Percentiles rank a stretch among this genome's conserved stretches.
Evolutionary conservation across 2,113 vertebrate species (phyloP).

Genomic region (Anser brachyrhynchus): DNA sequence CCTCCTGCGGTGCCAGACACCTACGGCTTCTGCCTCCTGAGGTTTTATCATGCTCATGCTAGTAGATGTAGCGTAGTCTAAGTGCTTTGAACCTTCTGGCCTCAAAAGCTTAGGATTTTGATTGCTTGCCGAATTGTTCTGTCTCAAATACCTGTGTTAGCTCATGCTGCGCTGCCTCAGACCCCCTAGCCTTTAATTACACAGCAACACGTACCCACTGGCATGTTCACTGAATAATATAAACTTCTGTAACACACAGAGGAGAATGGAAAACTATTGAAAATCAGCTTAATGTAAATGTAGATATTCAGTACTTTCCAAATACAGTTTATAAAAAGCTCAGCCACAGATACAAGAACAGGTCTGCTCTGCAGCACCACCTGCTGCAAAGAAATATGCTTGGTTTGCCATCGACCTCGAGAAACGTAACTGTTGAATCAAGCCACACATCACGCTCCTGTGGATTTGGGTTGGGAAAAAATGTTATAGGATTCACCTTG

Average conservation of each 20-base stretch:
- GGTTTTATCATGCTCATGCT: background rate
- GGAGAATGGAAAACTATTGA: background rate
- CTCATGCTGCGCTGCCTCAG: background rate
- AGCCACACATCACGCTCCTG: background rate
- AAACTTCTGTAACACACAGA: background rate
- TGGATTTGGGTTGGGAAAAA: background rate
- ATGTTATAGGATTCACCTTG: background rate
- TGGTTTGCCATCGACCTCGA: background rate
- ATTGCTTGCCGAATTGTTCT: background rate
- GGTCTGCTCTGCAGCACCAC: slow-evolving; percentile 33
- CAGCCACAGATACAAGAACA: background rate
- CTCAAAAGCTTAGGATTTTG: background rate
- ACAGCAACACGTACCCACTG: accelerated
- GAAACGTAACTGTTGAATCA: background rate
- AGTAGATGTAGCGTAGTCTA: background rate
- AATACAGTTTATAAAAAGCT: background rate
- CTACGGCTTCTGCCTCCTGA: background rate
- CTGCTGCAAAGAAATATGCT: background rate
- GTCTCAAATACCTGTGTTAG: background rate
- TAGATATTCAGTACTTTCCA: background rate
- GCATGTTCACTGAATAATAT: background rate
- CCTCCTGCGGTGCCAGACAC: background rate
- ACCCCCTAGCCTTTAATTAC: background rate
- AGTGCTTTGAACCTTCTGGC: background rate
- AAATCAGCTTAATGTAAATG: background rate